Evolutionary conservation across 2,797 vertebrate genomes (phyloP), one percentile per base, ranked within the genome.

Genomic region (Brachymystax lenok): DNA sequence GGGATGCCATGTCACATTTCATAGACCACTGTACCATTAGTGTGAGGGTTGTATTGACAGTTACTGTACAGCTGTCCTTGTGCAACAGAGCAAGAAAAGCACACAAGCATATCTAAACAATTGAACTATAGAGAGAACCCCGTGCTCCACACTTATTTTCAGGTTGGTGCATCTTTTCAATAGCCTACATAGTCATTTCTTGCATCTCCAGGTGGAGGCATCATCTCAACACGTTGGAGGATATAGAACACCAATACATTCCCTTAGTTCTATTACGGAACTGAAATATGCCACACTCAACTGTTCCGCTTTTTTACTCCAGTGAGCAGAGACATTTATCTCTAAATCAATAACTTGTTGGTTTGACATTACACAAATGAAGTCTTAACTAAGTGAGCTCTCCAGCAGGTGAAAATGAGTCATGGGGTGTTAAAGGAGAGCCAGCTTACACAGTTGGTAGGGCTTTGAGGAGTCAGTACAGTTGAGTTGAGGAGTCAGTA

Each of bases 351-450:
- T 63, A 80, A 72, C 35, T 74, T 50, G 72, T 76, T 74, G 69
- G 63, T 69, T 70, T 74, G 73, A 71, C 40, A 46, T 12, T 46
- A 46, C 10, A 46, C 40, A 61, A 77, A 59, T 84, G 66, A 75
- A 77, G 27, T 54, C 3, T n/a, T 63, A 81, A 80, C 67, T 85
- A 74, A 69, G 78, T 85, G 75, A 82, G 74, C 75, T 78, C 77
- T 33, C 24, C 66, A 71, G 78, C 74, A 77, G 71, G 71, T 61
- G 71, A 77, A 76, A 51, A 30, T 79, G 74, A 82, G 73, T 82
- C 79, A 81, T 70, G 46, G 64, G 63, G 68, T 80, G 71, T 75
- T 69, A 75, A 63, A 46, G 28, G 69, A 63, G 51, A 30, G 73
- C 73, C 28, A 63, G 74, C 35, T 27, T 72, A 30, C 51, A 75